A percentile compares a stretch with the other conserved stretches of the same genome.
Conservation (phyloP, 2,888 invertebrate species). For the Priocnemis perturbator region DNA sequence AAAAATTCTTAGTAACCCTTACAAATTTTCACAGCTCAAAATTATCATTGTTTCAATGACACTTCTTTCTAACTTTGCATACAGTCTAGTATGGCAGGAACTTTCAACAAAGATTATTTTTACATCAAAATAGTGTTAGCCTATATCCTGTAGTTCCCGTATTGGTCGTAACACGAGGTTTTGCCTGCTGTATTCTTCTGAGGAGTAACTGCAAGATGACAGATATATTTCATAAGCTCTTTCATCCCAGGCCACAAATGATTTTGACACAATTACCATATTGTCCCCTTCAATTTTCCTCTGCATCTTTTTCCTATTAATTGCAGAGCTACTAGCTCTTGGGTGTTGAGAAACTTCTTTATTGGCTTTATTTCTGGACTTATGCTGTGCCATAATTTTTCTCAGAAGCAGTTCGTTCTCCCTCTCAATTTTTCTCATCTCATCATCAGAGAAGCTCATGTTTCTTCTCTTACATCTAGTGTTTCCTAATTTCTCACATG, state of each 20-base stretch:
- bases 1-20: slow-evolving; percentile 8
- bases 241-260: too few species aligned
- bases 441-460: slow-evolving; percentile 74
- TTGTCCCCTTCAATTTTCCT: slow-evolving; percentile 77
- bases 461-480: slow-evolving; percentile 62
- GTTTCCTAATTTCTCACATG: not conserved
- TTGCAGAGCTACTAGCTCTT: slow-evolving; percentile 72
- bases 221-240: too few species aligned
- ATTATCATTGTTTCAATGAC: not conserved
- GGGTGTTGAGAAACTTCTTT: slow-evolving; percentile 35
- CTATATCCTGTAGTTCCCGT: slow-evolving; percentile 56
- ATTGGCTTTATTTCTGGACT: slow-evolving; percentile 48
- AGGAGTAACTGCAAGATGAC: slow-evolving; percentile 62
- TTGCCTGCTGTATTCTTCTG: slow-evolving; percentile 63
- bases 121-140: slow-evolving; percentile 56
- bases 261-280: slow-evolving; percentile 69
- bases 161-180: slow-evolving; percentile 58
- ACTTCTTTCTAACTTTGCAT: too few species aligned
- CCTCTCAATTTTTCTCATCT: slow-evolving; percentile 73
- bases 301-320: slow-evolving; percentile 76
- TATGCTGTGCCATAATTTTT: slow-evolving; percentile 73
- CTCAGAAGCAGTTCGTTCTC: slow-evolving; percentile 75
- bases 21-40: slow-evolving; percentile 2
- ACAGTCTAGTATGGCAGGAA: too few species aligned
- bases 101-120: too few species aligned